These are phyloP conservation scores for Takifugu bimaculatus DNA, from an alignment of 2,113 vertebrate genomes.

Conservation along the genomic window DNA sequence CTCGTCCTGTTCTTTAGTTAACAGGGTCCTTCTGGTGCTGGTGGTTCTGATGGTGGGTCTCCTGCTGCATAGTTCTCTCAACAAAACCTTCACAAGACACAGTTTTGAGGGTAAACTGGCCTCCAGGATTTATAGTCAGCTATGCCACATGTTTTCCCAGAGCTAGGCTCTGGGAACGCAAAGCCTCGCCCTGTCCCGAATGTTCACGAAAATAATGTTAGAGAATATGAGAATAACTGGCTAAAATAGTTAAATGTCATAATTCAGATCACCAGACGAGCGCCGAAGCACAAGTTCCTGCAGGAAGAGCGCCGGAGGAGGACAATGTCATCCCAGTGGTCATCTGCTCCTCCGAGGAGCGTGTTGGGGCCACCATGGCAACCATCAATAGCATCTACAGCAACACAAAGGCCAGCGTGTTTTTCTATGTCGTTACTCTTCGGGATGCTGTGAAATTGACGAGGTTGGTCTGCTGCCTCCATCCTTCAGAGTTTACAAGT, in stretches of 20 bases:
- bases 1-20: conserved; percentile 63
- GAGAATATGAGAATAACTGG: too few relatives aligned
- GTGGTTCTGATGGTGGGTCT: conserved; percentile 82
- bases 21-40: conserved; percentile 82
- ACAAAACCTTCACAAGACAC: conserved; percentile 58
- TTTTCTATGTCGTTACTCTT: conserved; percentile 92
- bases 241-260: too few relatives aligned
- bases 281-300: not conserved
- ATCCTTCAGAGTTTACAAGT: not conserved
- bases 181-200: too few relatives aligned
- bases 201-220: too few relatives aligned
- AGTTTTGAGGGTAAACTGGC: conserved; percentile 67
- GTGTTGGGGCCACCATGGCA: conserved; percentile 85
- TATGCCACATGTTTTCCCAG: not conserved
- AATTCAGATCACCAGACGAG: conserved; percentile 40
- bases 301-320: conserved; percentile 18
- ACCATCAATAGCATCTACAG: conserved; percentile 90
- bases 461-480: conserved; percentile 64
- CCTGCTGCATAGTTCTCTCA: conserved; percentile 84
- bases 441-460: conserved; percentile 79
- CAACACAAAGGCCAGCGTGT: conserved; percentile 82
- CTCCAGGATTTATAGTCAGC: not conserved
- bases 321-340: conserved; percentile 83
- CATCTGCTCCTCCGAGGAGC: conserved; percentile 85
- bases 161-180: too few relatives aligned